Evolutionary conservation across 1,140 invertebrate species (phyloP).

Genomic region (Drosophila nikananu): DNA sequence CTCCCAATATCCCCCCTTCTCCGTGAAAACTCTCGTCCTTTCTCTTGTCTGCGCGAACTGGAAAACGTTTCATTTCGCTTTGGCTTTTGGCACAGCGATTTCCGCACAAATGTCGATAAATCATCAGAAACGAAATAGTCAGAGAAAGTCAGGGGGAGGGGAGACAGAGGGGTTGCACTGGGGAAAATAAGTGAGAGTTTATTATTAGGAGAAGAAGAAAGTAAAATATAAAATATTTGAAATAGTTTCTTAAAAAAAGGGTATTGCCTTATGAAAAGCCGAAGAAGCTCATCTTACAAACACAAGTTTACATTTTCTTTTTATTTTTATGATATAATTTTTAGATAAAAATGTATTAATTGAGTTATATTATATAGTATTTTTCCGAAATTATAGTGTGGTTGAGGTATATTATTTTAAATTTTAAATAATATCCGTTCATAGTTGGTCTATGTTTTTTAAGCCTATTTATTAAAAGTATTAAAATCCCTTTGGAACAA

Average conservation of each 20-base stretch:
- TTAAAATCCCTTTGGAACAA: no score
- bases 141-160: neutral
- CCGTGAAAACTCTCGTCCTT: constrained; percentile 15
- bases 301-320: neutral
- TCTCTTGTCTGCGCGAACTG: constrained; percentile 32
- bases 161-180: constrained; percentile 18
- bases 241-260: no score
- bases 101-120: constrained; percentile 81
- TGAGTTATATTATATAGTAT: no score
- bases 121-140: constrained; percentile 62
- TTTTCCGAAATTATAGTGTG: no score
- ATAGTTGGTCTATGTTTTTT: no score
- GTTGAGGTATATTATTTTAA: no score
- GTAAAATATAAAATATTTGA: neutral
- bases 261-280: no score
- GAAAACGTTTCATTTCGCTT: constrained; percentile 62
- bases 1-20: neutral
- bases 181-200: constrained; percentile 2
- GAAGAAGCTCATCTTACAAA: no score
- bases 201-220: neutral
- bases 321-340: no score
- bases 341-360: no score
- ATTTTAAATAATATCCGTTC: no score
- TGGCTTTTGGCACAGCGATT: constrained; percentile 73
- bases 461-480: no score